Percentiles rank a stretch among this genome's conserved stretches.
Evolutionary conservation across 2,113 vertebrate species (phyloP).

Genomic region (Xiphorhynchus elegans): DNA sequence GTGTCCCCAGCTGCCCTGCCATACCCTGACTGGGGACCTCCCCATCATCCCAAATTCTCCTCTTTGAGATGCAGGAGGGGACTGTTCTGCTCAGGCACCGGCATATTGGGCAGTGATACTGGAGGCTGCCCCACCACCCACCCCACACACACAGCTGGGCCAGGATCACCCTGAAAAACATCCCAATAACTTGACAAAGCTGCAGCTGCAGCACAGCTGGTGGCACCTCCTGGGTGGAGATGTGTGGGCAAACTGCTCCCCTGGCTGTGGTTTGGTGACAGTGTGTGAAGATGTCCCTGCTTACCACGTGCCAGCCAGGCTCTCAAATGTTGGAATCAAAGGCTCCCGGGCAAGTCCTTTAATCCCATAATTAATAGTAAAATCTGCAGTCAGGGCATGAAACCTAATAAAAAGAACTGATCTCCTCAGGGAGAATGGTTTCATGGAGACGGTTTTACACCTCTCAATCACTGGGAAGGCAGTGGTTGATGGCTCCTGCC

Average conservation of each 20-base stretch:
- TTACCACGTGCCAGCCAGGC: rapidly evolving
- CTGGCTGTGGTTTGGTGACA: background rate
- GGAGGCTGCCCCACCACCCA: rapidly evolving
- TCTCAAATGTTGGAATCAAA: background rate
- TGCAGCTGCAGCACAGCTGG: rapidly evolving
- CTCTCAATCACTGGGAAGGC: background rate
- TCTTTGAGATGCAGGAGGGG: background rate
- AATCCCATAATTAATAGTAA: background rate
- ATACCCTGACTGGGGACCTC: background rate
- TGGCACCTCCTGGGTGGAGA: background rate
- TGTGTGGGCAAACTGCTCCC: background rate
- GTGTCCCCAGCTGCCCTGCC: background rate
- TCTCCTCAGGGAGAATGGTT: background rate
- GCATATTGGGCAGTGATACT: rapidly evolving
- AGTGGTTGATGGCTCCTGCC: background rate
- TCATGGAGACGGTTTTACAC: background rate
- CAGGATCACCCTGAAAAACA: background rate
- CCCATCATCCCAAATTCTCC: background rate
- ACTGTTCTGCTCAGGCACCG: background rate
- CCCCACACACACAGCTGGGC: background rate
- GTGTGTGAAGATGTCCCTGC: rapidly evolving
- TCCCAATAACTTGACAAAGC: background rate
- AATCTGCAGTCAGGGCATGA: background rate
- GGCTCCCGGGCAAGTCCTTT: background rate
- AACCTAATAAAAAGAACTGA: background rate